A percentile compares a stretch with the other conserved stretches of the same genome.
Evolutionary conservation across 2,888 invertebrate species (phyloP).

Genomic region (Limnephilus auricula): DNA sequence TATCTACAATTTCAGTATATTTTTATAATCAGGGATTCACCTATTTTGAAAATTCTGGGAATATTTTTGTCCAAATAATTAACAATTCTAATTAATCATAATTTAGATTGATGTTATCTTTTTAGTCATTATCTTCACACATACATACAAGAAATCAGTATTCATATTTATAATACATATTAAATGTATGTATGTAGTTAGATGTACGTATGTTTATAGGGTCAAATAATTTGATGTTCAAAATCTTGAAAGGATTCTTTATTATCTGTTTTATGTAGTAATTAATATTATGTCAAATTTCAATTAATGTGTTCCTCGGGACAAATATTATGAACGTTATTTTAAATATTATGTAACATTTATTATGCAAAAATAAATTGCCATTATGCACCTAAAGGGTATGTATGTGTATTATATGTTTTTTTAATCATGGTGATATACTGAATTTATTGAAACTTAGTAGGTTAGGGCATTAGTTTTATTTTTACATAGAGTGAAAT

Average conservation of each 20-base stretch:
- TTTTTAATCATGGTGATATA: neutral
- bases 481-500: too few relatives aligned
- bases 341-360: neutral
- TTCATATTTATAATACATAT: neutral
- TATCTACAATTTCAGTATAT: neutral
- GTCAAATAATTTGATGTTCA: neutral
- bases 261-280: neutral
- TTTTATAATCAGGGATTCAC: neutral
- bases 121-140: neutral
- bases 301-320: neutral
- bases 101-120: neutral
- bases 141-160: neutral
- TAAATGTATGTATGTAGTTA: neutral
- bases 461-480: too few relatives aligned
- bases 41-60: neutral
- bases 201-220: neutral
- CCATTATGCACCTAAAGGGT: neutral
- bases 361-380: neutral
- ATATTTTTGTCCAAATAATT: neutral
- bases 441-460: too few relatives aligned
- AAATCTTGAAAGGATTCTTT: neutral
- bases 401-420: neutral
- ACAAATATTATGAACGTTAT: neutral
- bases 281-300: neutral
- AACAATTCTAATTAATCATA: neutral